Conservation (phyloP, 2,888 invertebrate genomes). For the Linnaemya tessellans region DNA sequence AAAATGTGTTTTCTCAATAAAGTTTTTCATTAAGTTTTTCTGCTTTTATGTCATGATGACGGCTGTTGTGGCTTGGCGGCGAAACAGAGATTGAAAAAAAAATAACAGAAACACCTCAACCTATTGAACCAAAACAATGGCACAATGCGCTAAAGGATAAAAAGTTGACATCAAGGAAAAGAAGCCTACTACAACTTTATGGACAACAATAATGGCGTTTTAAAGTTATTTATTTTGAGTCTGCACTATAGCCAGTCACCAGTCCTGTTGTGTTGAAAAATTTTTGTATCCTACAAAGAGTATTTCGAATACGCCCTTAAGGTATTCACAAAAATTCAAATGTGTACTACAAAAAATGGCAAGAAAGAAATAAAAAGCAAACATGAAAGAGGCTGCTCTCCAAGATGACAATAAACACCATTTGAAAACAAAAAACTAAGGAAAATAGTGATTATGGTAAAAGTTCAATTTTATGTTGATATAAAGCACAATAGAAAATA, state of each 20-base stretch:
- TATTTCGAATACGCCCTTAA: constrained; percentile 38
- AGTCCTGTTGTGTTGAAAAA: background rate
- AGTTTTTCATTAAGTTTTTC: constrained; percentile 35
- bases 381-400: constrained; percentile 11
- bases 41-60: background rate
- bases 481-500: background rate
- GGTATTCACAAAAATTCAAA: constrained; percentile 38
- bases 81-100: background rate
- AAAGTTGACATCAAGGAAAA: background rate
- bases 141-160: constrained; percentile 9
- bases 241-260: background rate
- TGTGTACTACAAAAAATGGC: background rate
- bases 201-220: constrained; percentile 11
- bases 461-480: constrained; percentile 48
- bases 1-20: constrained; percentile 35
- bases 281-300: background rate
- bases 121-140: constrained; percentile 52
- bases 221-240: constrained; percentile 10
- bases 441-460: constrained; percentile 8
- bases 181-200: constrained; percentile 6
- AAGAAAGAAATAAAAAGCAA: background rate
- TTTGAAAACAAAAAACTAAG: constrained; percentile 4
- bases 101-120: constrained; percentile 46
- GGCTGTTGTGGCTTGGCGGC: constrained; percentile 21
- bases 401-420: constrained; percentile 11